These are phyloP conservation scores for Lycorma delicatula DNA, from an alignment of 1,140 invertebrate genomes.

Conservation along the genomic window DNA sequence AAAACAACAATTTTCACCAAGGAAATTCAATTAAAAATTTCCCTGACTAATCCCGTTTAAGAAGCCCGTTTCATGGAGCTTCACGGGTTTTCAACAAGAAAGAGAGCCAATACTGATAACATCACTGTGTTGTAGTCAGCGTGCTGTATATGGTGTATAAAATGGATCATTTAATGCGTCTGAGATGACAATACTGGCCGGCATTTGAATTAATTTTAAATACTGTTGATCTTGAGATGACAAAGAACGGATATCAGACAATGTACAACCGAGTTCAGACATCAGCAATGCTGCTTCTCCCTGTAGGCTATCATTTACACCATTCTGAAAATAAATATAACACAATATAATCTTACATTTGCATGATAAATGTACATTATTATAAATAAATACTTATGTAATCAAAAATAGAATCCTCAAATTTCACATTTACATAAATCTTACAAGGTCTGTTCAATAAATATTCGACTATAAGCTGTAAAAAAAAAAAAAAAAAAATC, in stretches of 20 bases:
- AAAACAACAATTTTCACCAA: not conserved
- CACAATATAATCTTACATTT: constrained; percentile 2
- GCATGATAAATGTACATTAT: not conserved
- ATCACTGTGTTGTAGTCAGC: not conserved
- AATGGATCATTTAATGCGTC: not conserved
- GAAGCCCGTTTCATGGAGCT: constrained; percentile 1
- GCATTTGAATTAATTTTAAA: constrained; percentile 6
- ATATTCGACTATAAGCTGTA: not conserved
- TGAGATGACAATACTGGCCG: not conserved
- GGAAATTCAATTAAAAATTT: not conserved
- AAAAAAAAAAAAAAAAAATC: too few species aligned
- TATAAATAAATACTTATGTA: not conserved
- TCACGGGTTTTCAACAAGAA: constrained; percentile 1
- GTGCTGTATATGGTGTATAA: constrained; percentile 14
- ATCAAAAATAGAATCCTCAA: not conserved
- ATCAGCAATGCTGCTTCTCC: constrained; percentile 7
- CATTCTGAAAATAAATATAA: not conserved
- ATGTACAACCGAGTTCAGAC: constrained; percentile 3
- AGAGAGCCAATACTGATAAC: not conserved
- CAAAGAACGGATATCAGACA: constrained; percentile 1
- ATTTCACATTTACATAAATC: not conserved
- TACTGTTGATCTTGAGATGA: constrained; percentile 7
- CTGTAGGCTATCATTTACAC: constrained; percentile 1
- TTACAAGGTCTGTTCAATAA: not conserved
- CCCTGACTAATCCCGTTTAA: not conserved